phyloP scores from a whole-genome alignment of 2,888 invertebrate species.

The Aphodius sticticus region DNA sequence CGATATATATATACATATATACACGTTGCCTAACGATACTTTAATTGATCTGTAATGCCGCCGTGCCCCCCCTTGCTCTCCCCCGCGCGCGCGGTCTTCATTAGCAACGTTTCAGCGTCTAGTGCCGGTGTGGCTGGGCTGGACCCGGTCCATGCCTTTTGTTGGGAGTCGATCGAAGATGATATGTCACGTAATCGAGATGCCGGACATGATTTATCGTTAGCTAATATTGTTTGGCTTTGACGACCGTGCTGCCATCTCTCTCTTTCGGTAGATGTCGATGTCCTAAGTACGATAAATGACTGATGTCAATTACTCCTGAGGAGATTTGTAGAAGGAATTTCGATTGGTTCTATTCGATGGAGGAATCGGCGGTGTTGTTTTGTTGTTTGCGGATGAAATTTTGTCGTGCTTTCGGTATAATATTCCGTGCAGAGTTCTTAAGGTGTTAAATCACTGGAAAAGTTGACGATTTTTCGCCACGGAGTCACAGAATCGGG shows the following conservation, averaged over 20 bases:
- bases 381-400: too few species aligned
- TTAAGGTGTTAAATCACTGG: not conserved
- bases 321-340: not conserved
- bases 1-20: constrained; percentile 26
- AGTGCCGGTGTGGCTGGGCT: not conserved
- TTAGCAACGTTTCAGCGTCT: constrained; percentile 19
- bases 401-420: too few species aligned
- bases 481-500: not conserved
- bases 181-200: constrained; percentile 25
- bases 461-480: constrained; percentile 4
- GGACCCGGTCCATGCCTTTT: constrained; percentile 14
- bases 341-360: not conserved
- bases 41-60: constrained; percentile 32
- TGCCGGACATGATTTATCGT: constrained; percentile 23
- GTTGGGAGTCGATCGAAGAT: constrained; percentile 13
- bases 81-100: constrained; percentile 7
- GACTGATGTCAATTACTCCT: not conserved
- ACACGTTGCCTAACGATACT: constrained; percentile 29
- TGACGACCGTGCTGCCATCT: not conserved
- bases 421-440: not conserved
- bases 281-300: not conserved
- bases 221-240: constrained; percentile 26
- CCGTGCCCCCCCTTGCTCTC: constrained; percentile 8
- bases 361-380: too few species aligned
- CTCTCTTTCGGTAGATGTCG: not conserved